Conservation (phyloP, 2,888 invertebrate genomes). For the Nebria brevicollis region DNA sequence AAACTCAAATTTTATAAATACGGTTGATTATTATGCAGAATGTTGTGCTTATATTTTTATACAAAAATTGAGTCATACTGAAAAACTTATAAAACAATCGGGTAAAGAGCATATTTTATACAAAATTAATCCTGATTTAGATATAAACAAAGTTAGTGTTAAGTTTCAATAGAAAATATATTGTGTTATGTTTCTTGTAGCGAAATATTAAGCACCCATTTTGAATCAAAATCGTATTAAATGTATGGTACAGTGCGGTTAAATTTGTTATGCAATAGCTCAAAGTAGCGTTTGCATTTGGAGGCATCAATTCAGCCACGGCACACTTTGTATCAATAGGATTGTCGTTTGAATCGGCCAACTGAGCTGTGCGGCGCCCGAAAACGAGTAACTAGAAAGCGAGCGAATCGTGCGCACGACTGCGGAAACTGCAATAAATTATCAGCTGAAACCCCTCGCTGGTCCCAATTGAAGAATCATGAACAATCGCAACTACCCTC, state of each 20-base stretch:
- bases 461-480: conserved; percentile 30
- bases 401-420: neutral
- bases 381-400: neutral
- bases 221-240: neutral
- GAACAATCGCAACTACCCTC: conserved; percentile 18
- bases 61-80: no score
- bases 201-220: neutral
- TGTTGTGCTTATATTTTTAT: no score
- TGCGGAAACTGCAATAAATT: conserved; percentile 19
- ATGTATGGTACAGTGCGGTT: neutral
- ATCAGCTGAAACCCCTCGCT: neutral
- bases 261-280: conserved; percentile 17
- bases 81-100: no score
- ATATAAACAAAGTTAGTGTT: no score
- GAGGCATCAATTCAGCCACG: neutral
- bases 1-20: no score
- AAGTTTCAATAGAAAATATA: no score
- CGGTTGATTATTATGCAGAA: no score
- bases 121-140: no score
- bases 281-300: neutral
- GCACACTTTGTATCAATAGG: conserved; percentile 23
- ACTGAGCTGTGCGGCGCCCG: neutral
- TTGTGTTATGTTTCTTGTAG: neutral
- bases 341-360: conserved; percentile 21
- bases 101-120: no score